These are phyloP conservation scores for Eupithecia pulchellata DNA, from an alignment of 2,888 invertebrate species.

Conservation along the genomic window DNA sequence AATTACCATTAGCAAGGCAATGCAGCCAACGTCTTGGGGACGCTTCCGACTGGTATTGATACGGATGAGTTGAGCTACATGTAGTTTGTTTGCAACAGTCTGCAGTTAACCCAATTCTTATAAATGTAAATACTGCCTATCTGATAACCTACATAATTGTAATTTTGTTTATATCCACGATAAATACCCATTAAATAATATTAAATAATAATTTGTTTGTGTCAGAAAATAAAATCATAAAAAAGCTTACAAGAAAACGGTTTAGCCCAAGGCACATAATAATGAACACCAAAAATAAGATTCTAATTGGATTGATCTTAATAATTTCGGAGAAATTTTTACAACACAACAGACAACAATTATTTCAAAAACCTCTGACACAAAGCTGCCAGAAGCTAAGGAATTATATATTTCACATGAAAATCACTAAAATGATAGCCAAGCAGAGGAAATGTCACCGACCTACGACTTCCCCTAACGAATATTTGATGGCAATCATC, in stretches of 20 bases:
- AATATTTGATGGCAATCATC: slow-evolving; percentile 71
- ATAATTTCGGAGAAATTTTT: neutral
- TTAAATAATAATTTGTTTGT: too few species aligned
- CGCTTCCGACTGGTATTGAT: too few species aligned
- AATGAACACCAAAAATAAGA: neutral
- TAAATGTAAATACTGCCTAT: too few species aligned
- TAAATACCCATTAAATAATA: too few species aligned
- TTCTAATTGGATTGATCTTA: neutral
- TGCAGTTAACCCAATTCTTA: too few species aligned
- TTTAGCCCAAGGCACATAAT: neutral
- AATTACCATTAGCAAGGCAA: too few species aligned
- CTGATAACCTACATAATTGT: too few species aligned
- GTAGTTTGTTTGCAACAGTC: too few species aligned
- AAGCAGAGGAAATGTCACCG: slow-evolving; percentile 25
- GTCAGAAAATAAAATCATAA: neutral
- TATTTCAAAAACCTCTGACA: neutral
- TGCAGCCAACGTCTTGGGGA: too few species aligned
- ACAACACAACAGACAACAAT: neutral
- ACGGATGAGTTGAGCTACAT: too few species aligned
- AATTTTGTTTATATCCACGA: too few species aligned
- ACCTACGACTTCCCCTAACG: slow-evolving; percentile 50
- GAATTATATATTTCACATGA: neutral
- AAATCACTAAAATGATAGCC: slow-evolving; percentile 21
- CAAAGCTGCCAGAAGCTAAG: neutral
- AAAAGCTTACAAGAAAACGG: neutral